Percentiles rank a stretch among this genome's conserved stretches.
Evolutionary conservation across 2,113 vertebrate species (phyloP).

Genomic region (Mandrillus leucophaeus): DNA sequence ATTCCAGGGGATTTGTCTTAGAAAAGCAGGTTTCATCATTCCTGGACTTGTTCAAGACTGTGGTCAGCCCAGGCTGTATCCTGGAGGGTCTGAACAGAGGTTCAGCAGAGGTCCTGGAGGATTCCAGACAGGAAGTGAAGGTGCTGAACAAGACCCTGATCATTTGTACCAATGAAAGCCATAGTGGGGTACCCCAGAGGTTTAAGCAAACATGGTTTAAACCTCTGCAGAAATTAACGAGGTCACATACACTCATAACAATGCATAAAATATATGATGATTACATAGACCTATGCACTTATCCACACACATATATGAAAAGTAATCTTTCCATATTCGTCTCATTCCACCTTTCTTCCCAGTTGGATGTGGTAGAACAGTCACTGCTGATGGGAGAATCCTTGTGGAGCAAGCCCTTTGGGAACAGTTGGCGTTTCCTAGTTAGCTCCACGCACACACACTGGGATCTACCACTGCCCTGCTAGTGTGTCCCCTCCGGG

Average conservation of each 20-base stretch:
- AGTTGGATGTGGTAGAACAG: background rate
- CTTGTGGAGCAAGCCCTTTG: background rate
- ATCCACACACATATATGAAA: no score
- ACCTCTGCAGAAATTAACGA: no score
- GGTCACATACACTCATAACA: no score
- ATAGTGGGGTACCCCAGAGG: no score
- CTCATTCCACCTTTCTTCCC: no score
- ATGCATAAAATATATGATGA: no score
- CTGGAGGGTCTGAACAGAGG: background rate
- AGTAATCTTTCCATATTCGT: no score
- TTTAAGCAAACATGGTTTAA: no score
- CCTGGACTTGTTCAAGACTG: background rate
- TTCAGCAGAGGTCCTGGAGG: background rate
- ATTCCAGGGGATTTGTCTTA: background rate
- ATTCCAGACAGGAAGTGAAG: background rate
- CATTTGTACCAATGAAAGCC: background rate
- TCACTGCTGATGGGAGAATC: background rate
- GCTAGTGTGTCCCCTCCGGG: background rate
- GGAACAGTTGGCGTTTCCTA: background rate
- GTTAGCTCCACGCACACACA: background rate
- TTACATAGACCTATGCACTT: no score
- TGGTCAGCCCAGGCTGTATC: background rate
- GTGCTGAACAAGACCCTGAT: background rate
- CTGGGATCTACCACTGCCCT: no score
- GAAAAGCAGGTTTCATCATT: background rate